Evolutionary conservation across 2,888 invertebrate species (phyloP), one percentile per base, ranked within the genome.

Genomic region (Xestobium rufovillosum): DNA sequence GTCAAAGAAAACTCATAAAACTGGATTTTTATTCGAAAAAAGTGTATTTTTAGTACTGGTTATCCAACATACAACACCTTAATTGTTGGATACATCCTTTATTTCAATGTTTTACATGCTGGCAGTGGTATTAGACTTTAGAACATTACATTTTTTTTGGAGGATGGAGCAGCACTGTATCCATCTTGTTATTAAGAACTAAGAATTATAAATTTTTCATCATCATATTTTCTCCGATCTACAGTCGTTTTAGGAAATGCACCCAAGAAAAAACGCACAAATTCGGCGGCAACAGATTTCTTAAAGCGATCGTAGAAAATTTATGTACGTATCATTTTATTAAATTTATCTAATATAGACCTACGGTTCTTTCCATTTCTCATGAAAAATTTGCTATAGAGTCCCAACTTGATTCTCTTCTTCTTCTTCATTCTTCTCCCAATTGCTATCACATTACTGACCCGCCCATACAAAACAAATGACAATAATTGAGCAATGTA

Each of bases 301-400:
- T 38, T 44, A 49, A 51, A 49, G 41, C 48, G 49, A 49, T 38
- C 48, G 50, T 47, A 48, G 46, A 32, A 33, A 23, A 32, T 33
- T 28, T 43, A 38, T 39, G 32, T 33, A 39, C 38, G 39, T 39
- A 27, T 44, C 45, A 41, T 49, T 49, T 52, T 53, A 51, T 50
- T 56, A 56, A 56, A 52, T 51, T 60, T 60, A 66, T 66, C 66
- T 65, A 66, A 66, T 66, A 65, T 65, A 66, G 66, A 66, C 64
- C 65, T 66, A 66, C 65, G 43, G 42, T 55, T 62, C 55, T 62
- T 65, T 62, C 59, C 58, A 63, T 63, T 53, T 59, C 51, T 55
- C 57, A 63, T 66, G 66, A 65, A 66, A 65, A 65, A 61, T 56
- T 54, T 43, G 33, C 39, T 42, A 44, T 42, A 42, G 41, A n/a